A percentile compares a stretch with the other conserved stretches of the same genome.
Evolutionary conservation across 1,140 invertebrate genomes (phyloP).

Genomic region (Platyscapa corneri): DNA sequence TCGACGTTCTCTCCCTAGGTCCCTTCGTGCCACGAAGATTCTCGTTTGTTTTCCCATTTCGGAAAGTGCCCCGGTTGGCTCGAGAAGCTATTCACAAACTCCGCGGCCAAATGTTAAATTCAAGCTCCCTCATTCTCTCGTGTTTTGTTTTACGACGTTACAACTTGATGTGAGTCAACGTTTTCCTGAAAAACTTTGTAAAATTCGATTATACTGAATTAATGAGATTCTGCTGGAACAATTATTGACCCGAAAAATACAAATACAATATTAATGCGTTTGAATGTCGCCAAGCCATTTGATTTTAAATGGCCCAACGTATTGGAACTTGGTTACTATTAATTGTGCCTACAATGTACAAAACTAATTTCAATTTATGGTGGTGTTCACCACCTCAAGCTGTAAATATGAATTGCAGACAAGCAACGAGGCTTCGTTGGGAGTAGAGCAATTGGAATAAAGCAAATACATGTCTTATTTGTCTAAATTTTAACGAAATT

Average conservation of each 20-base stretch:
- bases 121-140: constrained; percentile 24
- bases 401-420: background rate
- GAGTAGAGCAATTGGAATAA: background rate
- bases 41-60: constrained; percentile 62
- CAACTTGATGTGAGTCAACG: constrained; percentile 30
- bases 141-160: constrained; percentile 40
- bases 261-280: background rate
- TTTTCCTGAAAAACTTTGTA: background rate
- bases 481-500: background rate
- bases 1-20: constrained; percentile 37
- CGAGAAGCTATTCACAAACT: constrained; percentile 58
- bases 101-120: constrained; percentile 45
- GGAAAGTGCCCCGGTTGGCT: constrained; percentile 56
- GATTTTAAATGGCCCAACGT: background rate
- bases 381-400: background rate
- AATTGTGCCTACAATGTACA: background rate
- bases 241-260: background rate
- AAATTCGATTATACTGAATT: constrained; percentile 33
- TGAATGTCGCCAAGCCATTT: background rate
- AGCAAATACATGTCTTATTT: background rate
- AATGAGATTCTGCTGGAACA: background rate
- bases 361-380: background rate
- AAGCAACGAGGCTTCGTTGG: background rate
- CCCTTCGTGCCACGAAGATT: constrained; percentile 57
- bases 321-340: background rate